Evolutionary conservation across 2,113 vertebrate species (phyloP), one percentile per base, ranked within the genome.

Genomic region (Probosciger aterrimus): DNA sequence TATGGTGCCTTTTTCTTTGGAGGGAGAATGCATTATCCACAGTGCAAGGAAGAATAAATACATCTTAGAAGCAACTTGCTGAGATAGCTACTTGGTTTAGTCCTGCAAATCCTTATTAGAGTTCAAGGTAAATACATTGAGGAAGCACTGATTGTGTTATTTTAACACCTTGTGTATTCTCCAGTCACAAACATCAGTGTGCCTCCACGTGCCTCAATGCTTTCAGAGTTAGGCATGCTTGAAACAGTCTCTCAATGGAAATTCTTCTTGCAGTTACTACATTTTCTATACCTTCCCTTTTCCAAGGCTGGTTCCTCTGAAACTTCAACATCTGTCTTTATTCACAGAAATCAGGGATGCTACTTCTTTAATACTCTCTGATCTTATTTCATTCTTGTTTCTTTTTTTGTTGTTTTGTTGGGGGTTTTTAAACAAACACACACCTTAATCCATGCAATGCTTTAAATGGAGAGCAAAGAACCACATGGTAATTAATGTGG

Each of bases 181-280:
- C 24, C 24, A 47, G 44, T 82, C 31, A 30, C n/a, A 37, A 60
- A 7, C 44, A 47, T 28, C 64, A 65, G 11, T 24, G 20, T 46
- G 1, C 7, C 46, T 14, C 14, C 30, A 43, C 0, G 1, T 47
- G 30, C 39, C 44, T 71, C 22, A 12, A 8, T 30, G 27, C 6
- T 75, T 91, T 52, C 68, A 47, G 37, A 7, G 30, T 57, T 46
- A 52, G 8, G 27, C 7, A 6, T 14, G 25, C 6, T 75, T 33
- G 69, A 80, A 82, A 30, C 25, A n/a, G 4, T 14, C 10, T 55
- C 22, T 46, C 3, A 19, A 44, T 30, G 22, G n/a, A 33, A 50
- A 22, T 47, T 76, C 4, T 2, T 59, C 73, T 57, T 69, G 33
- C 37, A 53, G 16, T 46, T 52, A 22, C 8, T 69, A 11, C 14